These are phyloP conservation scores for Entomyzon cyanotis DNA, from an alignment of 2,113 vertebrate species.

Conservation along the genomic window DNA sequence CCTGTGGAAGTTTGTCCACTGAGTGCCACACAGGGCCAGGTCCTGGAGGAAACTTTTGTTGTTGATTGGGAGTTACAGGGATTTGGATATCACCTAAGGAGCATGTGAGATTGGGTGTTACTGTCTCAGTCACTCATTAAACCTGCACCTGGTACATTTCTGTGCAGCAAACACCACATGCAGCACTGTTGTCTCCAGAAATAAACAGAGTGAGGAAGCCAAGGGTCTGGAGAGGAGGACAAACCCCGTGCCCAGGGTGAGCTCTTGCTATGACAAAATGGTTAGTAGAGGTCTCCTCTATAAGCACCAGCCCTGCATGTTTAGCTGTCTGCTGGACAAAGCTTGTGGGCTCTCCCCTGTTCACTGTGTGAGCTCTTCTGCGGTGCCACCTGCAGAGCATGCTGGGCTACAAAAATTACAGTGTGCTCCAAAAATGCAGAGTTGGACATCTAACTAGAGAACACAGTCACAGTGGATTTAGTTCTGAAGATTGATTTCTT, in stretches of 20 bases:
- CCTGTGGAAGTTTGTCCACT: not conserved
- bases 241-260: not conserved
- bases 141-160: not conserved
- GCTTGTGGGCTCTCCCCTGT: not conserved
- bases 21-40: not conserved
- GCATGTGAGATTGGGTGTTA: not conserved
- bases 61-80: not conserved
- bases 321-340: fast-evolving
- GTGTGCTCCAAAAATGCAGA: not conserved
- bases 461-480: not conserved
- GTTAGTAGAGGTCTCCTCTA: not conserved
- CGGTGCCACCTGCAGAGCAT: not conserved
- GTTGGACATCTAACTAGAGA: not conserved
- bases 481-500: not conserved
- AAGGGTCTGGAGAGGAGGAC: not conserved
- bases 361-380: not conserved
- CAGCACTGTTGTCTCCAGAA: not conserved
- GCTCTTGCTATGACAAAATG: not conserved
- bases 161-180: not conserved
- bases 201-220: not conserved
- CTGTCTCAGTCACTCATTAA: not conserved
- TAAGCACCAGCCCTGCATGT: not conserved
- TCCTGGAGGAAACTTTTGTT: not conserved
- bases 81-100: not conserved
- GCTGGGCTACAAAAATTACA: not conserved